Base-by-base conservation (phyloP, 2,113 vertebrate species). In the Candoia aspera region DNA sequence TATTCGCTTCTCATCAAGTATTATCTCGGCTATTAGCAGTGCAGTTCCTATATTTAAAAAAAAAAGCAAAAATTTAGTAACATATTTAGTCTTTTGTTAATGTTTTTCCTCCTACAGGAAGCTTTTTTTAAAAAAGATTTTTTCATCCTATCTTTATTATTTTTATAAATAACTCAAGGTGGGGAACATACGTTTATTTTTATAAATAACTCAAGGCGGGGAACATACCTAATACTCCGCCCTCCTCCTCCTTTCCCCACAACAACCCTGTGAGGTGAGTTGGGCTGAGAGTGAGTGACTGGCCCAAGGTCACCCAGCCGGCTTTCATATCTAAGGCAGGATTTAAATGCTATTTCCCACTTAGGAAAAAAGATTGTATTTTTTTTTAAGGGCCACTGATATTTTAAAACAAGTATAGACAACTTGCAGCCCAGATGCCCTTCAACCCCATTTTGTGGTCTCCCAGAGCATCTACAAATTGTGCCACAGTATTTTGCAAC, bases 11-110 rank as follows among this genome's bases (percentile, higher is more conserved):
- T 98, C 97, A 0, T 98, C 97, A 93, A 99, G 97, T 92, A 99
- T 97, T 93, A 97, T 98, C 97, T 99, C 99, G 91, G 97, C 98
- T 87, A 99, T 95, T 94, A 99, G 97, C 95, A 99, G 95, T 59
- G 98, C 98, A 90, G 95, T 95, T 93, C 98, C 98, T 99, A 96
- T 49, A 96, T 95, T 94, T 94, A 95, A 95, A 86, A 53, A 33
- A 15, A 19, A 37, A 19, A 53, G n/a, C 86, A 93, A 94, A 2
- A 93, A 13, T 92, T 94, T 83, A 29, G 0, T 86, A 26, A 92
- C 87, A 60, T 58, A 90, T 73, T 37, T 37, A 84, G 37, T 33
- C 62, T 92, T 24, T 37, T 54, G 10, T 88, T 58, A 87, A 4
- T 26, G 0, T 23, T 19, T 88, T 37, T n/a, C 15, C 29, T 8